Percentiles rank a stretch among this genome's conserved stretches.
Evolutionary conservation across 2,113 vertebrate genomes (phyloP).

Genomic region (Fregetta grallaria): DNA sequence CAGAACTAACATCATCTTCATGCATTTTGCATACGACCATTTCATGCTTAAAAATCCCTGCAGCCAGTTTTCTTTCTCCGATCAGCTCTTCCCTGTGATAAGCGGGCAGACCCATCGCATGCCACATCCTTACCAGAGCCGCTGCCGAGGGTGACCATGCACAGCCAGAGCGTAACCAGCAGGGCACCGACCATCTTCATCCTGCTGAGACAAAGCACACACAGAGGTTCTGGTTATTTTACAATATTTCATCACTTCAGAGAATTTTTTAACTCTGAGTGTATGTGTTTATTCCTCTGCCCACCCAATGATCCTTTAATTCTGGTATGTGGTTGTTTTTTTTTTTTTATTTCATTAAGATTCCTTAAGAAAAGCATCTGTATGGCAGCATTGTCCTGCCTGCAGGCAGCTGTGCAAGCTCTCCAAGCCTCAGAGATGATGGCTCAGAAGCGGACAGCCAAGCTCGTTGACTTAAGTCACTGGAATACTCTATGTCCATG

Average conservation of each 20-base stretch:
- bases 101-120: fast-evolving
- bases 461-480: neutral
- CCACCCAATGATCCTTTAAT: neutral
- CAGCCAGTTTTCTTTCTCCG: neutral
- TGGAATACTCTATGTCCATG: fast-evolving
- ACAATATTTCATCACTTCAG: neutral
- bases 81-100: neutral
- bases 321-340: neutral
- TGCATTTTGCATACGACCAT: neutral
- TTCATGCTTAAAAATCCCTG: neutral
- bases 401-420: neutral
- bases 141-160: neutral
- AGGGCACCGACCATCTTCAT: slow-evolving; percentile 66
- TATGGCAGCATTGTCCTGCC: fast-evolving
- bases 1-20: fast-evolving
- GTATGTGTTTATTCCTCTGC: neutral
- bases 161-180: slow-evolving; percentile 55
- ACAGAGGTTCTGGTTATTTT: neutral
- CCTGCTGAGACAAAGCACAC: slow-evolving; percentile 61
- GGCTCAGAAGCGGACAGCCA: neutral
- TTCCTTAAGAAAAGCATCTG: neutral
- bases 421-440: neutral
- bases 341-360: neutral
- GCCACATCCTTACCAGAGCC: slow-evolving; percentile 66
- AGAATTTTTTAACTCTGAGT: neutral